phyloP scores from a whole-genome alignment of 2,113 vertebrate species.

The Oostethus manadensis region DNA sequence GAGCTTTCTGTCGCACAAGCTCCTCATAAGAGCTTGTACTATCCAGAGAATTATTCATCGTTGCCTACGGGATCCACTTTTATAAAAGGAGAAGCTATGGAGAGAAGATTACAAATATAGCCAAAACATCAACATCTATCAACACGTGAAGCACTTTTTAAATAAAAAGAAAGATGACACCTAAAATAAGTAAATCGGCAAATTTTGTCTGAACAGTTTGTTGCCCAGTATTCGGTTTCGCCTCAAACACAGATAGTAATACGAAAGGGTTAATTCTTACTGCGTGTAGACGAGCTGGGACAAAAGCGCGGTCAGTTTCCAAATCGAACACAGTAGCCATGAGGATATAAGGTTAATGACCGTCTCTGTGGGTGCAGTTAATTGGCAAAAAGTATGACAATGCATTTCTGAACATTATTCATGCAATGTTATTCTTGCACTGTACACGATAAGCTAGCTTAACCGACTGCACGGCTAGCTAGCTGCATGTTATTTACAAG shows the following conservation, averaged over 20 bases:
- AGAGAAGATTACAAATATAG: not conserved
- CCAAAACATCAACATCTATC: not conserved
- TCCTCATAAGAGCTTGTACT: slow-evolving; percentile 88
- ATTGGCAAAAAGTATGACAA: not conserved
- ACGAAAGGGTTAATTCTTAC: slow-evolving; percentile 65
- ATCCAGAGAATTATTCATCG: slow-evolving; percentile 68
- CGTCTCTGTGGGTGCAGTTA: not conserved
- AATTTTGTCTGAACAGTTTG: not conserved
- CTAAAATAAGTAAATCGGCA: not conserved
- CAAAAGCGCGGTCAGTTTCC: slow-evolving; percentile 70
- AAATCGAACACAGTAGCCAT: slow-evolving; percentile 32
- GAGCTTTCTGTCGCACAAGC: slow-evolving; percentile 93
- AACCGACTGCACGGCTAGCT: slow-evolving; percentile 44
- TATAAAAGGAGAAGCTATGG: slow-evolving; percentile 1
- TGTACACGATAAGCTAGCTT: slow-evolving; percentile 47
- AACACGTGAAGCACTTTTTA: not conserved
- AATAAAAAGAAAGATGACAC: not conserved
- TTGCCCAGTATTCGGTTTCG: not conserved
- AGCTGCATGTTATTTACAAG: slow-evolving; percentile 48
- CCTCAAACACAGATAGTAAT: slow-evolving; percentile 15
- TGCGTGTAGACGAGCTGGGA: slow-evolving; percentile 45
- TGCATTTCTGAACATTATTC: not conserved
- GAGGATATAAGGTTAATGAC: not conserved
- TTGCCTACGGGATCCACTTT: slow-evolving; percentile 17
- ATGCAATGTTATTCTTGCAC: slow-evolving; percentile 15